Evolutionary conservation across 2,113 vertebrate genomes (phyloP).

Genomic region (Phoenicopterus ruber): DNA sequence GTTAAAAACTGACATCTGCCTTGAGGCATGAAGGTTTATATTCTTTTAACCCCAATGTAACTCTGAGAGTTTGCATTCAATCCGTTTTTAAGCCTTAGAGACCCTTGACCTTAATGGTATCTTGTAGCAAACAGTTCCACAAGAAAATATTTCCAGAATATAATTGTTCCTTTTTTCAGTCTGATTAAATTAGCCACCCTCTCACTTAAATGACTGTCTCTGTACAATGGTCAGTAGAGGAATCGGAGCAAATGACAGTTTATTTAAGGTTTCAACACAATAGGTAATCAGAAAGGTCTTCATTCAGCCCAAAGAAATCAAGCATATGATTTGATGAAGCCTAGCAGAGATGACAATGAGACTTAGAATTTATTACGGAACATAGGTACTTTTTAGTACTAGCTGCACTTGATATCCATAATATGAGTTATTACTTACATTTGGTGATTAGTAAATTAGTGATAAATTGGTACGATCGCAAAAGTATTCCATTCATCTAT

Average conservation of each 20-base stretch:
- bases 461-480: not conserved
- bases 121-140: not conserved
- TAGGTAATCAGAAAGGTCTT: not conserved
- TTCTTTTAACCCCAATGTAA: not conserved
- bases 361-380: not conserved
- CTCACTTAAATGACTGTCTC: not conserved
- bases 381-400: not conserved
- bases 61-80: not conserved
- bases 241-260: not conserved
- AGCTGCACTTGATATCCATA: slow-evolving; percentile 9
- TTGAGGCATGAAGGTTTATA: not conserved
- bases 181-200: not conserved
- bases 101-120: not conserved
- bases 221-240: not conserved
- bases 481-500: slow-evolving; percentile 27
- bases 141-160: not conserved
- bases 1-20: not conserved
- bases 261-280: slow-evolving; percentile 8
- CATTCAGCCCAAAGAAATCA: not conserved
- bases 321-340: not conserved
- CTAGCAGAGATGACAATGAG: not conserved
- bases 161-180: not conserved
- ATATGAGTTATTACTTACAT: slow-evolving; percentile 1
- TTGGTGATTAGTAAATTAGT: slow-evolving; percentile 39
- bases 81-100: not conserved